A percentile compares a stretch with the other conserved stretches of the same genome.
These are phyloP conservation scores for Drosophila sordidapex DNA, from an alignment of 2,888 invertebrate species.

Conservation along the genomic window DNA sequence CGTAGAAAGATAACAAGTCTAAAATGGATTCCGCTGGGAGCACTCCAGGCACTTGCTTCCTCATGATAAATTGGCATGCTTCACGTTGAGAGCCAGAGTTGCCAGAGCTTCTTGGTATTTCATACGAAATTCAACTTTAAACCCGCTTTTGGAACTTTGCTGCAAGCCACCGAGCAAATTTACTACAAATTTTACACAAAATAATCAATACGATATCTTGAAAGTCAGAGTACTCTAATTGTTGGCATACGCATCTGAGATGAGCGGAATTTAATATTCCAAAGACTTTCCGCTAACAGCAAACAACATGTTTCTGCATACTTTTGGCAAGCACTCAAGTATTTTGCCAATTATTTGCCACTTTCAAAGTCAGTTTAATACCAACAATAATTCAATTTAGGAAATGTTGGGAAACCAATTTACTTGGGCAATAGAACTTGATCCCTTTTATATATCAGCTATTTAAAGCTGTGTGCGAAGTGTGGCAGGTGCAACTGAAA, in stretches of 20 bases:
- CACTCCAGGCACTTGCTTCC: background rate
- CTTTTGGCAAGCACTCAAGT: constrained; percentile 13
- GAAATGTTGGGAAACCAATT: background rate
- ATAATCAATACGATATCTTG: background rate
- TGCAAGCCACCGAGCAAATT: background rate
- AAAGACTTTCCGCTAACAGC: background rate
- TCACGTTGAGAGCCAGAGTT: background rate
- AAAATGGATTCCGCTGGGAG: background rate
- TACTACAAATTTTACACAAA: background rate
- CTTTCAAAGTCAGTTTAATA: background rate
- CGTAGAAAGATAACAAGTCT: background rate
- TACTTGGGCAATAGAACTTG: background rate
- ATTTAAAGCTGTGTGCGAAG: background rate
- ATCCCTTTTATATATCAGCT: background rate
- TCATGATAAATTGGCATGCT: background rate
- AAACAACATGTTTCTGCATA: constrained; percentile 17
- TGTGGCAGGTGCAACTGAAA: background rate
- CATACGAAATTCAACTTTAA: background rate
- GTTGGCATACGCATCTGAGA: background rate
- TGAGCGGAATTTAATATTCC: background rate
- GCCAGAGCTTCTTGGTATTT: background rate
- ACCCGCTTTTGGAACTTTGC: background rate
- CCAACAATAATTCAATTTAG: constrained; percentile 8
- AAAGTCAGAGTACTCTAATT: background rate
- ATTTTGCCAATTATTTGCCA: constrained; percentile 27